A percentile compares a stretch with the other conserved stretches of the same genome.
Conservation (phyloP, 2,113 vertebrate species). For the Greenwoodochromis staneri region DNA sequence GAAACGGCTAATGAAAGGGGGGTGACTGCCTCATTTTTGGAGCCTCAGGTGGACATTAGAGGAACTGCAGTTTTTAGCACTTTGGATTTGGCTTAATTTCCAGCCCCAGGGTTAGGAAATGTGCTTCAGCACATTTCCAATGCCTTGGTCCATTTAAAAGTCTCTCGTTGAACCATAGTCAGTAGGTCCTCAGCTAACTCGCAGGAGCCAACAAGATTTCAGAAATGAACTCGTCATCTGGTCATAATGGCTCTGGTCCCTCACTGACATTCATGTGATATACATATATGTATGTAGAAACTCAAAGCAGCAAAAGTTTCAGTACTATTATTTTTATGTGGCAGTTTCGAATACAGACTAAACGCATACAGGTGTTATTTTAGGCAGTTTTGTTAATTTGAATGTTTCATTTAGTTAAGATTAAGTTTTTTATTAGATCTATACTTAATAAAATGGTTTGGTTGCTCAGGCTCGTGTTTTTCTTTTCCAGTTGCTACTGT, state of each 20-base stretch:
- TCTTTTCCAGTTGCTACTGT: neutral
- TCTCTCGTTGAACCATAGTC: neutral
- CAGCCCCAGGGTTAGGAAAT: neutral
- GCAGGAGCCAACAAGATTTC: neutral
- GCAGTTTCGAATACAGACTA: neutral
- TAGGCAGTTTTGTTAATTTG: neutral
- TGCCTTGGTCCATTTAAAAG: neutral
- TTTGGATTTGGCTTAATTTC: neutral
- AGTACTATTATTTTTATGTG: neutral
- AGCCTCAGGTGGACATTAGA: neutral
- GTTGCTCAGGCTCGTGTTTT: neutral
- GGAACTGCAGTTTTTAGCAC: neutral
- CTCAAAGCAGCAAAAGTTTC: neutral
- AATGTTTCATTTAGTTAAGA: neutral
- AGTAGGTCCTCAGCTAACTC: neutral
- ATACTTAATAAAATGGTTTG: neutral
- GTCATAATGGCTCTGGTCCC: neutral
- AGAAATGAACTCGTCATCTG: neutral
- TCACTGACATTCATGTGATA: neutral
- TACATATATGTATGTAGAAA: neutral
- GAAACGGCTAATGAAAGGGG: rapidly evolving
- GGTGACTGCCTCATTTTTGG: rapidly evolving
- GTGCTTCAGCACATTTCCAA: neutral
- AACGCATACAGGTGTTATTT: neutral
- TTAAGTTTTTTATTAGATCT: neutral